Percentiles rank a stretch among this genome's conserved stretches.
phyloP scores from a whole-genome alignment of 2,888 invertebrate species.

The Drosophila ustulata region DNA sequence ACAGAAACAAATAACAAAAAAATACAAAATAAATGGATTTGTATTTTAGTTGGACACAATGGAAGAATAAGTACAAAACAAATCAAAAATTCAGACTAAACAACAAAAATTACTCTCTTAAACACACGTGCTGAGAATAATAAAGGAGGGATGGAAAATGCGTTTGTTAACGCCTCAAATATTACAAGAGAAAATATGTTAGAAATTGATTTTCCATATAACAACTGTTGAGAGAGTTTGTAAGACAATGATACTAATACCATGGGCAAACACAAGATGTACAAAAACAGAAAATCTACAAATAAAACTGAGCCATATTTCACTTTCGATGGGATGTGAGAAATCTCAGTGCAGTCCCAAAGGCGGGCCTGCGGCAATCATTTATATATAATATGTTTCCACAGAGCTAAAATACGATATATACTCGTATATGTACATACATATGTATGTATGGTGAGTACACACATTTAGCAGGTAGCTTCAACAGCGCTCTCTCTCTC shows the following conservation, averaged over 20 bases:
- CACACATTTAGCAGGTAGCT: constrained; percentile 43
- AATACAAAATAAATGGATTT: constrained; percentile 39
- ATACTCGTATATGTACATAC: constrained; percentile 6
- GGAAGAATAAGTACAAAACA: constrained; percentile 41
- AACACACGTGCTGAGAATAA: not conserved
- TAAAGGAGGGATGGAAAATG: constrained; percentile 33
- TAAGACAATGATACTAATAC: constrained; percentile 50
- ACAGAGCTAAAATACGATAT: not conserved
- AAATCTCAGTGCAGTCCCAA: constrained; percentile 5
- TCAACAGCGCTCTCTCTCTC: constrained; percentile 33
- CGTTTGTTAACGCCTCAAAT: constrained; percentile 40
- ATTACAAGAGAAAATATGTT: constrained; percentile 65
- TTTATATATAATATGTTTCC: not conserved
- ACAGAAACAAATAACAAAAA: constrained; percentile 55
- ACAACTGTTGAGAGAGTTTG: constrained; percentile 42
- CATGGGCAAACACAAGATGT: constrained; percentile 31
- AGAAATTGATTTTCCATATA: constrained; percentile 70
- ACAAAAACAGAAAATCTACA: constrained; percentile 33
- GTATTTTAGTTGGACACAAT: constrained; percentile 23
- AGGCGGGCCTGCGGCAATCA: constrained; percentile 33
- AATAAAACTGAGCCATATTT: constrained; percentile 50
- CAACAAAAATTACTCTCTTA: no score
- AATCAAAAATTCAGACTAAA: constrained; percentile 48
- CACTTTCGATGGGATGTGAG: constrained; percentile 58
- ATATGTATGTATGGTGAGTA: not conserved